Percentiles rank a stretch among this genome's conserved stretches.
phyloP scores from a whole-genome alignment of 2,113 vertebrate species.

The Panthera uncia region DNA sequence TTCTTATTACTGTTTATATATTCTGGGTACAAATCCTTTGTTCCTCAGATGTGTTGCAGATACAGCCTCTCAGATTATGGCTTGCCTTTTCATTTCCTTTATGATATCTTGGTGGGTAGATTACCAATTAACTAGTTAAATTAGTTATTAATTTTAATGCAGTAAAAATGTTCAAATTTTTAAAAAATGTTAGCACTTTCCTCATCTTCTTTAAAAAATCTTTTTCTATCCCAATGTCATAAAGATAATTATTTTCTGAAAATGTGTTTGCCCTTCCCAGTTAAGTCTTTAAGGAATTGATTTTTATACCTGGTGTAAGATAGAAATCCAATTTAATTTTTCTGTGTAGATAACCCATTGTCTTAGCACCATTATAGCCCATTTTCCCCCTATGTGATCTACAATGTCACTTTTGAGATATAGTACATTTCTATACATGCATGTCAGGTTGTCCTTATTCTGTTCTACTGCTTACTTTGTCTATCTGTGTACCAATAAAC shows the following conservation, averaged over 20 bases:
- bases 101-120: background rate
- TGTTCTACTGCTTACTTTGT: background rate
- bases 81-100: slow-evolving; percentile 36
- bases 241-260: slow-evolving; percentile 2
- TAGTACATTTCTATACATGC: background rate
- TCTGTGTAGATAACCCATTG: background rate
- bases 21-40: background rate
- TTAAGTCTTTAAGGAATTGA: background rate
- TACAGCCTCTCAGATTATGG: background rate
- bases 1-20: background rate
- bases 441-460: background rate
- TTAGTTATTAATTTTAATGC: background rate
- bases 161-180: background rate
- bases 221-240: background rate
- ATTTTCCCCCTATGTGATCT: background rate
- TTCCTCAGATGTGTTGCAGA: background rate
- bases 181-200: background rate
- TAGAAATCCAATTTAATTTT: background rate
- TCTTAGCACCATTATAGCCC: background rate
- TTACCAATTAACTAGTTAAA: background rate
- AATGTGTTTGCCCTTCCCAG: background rate
- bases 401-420: background rate
- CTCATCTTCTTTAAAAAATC: background rate
- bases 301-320: slow-evolving; percentile 17
- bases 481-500: background rate